Evolutionary conservation across 2,113 vertebrate species (phyloP).

Genomic region (Epinephelus moara): DNA sequence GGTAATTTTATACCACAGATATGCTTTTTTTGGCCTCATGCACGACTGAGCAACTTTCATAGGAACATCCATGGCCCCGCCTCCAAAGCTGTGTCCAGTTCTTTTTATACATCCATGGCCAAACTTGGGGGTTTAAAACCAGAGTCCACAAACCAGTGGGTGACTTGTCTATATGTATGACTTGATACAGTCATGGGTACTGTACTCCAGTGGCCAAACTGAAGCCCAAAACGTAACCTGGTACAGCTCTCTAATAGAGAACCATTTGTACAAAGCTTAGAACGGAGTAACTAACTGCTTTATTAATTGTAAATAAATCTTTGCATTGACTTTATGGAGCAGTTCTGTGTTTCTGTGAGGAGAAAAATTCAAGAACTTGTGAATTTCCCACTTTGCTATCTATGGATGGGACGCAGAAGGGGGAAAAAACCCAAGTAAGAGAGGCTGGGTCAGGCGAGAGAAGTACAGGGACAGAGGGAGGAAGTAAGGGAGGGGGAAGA

Average conservation of each 20-base stretch:
- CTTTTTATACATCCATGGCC: too few species aligned
- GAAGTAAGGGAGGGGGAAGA: constrained; percentile 24
- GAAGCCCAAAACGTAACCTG: background rate
- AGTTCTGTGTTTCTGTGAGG: background rate
- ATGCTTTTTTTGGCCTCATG: too few species aligned
- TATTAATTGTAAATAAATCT: too few species aligned
- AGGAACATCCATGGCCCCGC: too few species aligned
- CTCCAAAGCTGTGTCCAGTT: too few species aligned
- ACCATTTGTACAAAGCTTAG: background rate
- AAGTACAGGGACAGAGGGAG: constrained; percentile 13
- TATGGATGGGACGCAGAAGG: background rate
- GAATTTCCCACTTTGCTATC: background rate
- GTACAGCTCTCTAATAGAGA: background rate
- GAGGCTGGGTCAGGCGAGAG: constrained; percentile 8
- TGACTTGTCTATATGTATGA: too few species aligned
- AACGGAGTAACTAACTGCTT: background rate
- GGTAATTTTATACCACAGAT: too few species aligned
- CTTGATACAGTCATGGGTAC: background rate
- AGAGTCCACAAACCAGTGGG: too few species aligned
- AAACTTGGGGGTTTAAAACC: too few species aligned
- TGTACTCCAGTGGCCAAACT: background rate
- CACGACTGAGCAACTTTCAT: too few species aligned
- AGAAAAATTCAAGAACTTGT: background rate
- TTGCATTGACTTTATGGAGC: background rate
- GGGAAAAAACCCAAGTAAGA: background rate